A percentile compares a stretch with the other conserved stretches of the same genome.
Evolutionary conservation across 64 coral and sea anemone species (phyloP).

Genomic region (Stichodactyla mertensii): DNA sequence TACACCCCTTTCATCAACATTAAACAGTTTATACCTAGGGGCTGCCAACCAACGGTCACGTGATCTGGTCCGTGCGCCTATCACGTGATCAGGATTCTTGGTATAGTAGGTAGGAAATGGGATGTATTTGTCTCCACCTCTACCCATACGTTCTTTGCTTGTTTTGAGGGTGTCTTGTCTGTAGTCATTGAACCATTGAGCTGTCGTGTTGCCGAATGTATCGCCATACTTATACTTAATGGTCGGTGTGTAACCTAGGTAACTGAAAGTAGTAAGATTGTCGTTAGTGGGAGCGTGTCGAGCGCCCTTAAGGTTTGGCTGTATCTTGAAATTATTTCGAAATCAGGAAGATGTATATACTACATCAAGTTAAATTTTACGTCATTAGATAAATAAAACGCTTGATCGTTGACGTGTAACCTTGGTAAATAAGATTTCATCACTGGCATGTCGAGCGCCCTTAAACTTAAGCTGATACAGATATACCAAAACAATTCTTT

Average conservation of each 20-base stretch:
- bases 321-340: not conserved
- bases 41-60: conserved; percentile 81
- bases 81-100: conserved; percentile 81
- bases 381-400: too few species aligned
- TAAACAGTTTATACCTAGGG: conserved; percentile 75
- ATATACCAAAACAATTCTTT: too few species aligned
- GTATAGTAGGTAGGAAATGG: conserved; percentile 91
- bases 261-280: conserved; percentile 5
- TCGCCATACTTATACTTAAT: conserved; percentile 78
- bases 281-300: not conserved
- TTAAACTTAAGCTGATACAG: too few species aligned
- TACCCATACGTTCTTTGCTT: conserved; percentile 73
- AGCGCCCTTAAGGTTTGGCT: not conserved
- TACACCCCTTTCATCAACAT: conserved; percentile 52
- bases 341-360: too few species aligned
- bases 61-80: conserved; percentile 67
- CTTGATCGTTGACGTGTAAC: too few species aligned
- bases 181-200: conserved; percentile 82
- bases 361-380: too few species aligned
- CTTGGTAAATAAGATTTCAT: too few species aligned
- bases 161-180: conserved; percentile 62
- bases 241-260: conserved; percentile 72
- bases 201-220: conserved; percentile 76
- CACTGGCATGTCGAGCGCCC: too few species aligned
- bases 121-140: conserved; percentile 69